A percentile compares a stretch with the other conserved stretches of the same genome.
Evolutionary conservation across 2,113 vertebrate species (phyloP).

Genomic region (Sorex fumeus): DNA sequence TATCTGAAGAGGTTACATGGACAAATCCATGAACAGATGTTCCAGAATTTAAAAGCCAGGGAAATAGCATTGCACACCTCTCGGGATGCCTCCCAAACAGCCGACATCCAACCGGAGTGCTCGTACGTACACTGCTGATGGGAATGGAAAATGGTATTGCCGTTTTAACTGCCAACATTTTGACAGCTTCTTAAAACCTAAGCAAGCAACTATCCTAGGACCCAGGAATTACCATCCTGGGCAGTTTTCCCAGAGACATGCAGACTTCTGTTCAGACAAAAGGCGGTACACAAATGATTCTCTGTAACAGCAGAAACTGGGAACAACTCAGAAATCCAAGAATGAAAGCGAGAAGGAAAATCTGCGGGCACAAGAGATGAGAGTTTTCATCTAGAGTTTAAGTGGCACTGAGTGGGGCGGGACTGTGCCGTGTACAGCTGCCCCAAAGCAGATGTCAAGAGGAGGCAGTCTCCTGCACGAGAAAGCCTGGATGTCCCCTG

Average conservation of each 20-base stretch:
- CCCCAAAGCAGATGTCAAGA: background rate
- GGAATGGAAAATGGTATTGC: background rate
- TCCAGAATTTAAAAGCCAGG: background rate
- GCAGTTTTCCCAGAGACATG: background rate
- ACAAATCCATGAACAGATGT: background rate
- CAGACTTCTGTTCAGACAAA: background rate
- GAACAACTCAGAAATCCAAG: background rate
- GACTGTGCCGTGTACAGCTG: background rate
- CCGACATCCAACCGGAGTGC: background rate
- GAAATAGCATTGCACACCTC: background rate
- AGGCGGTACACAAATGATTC: background rate
- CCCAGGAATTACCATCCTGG: background rate
- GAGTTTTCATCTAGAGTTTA: background rate
- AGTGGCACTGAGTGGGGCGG: background rate
- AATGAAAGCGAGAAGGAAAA: constrained; percentile 3
- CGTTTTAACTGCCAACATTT: background rate
- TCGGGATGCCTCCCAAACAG: background rate
- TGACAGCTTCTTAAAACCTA: background rate
- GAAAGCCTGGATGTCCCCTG: too few species aligned
- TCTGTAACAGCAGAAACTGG: background rate
- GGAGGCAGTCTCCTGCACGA: too few species aligned
- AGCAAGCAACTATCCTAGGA: background rate
- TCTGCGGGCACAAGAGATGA: background rate
- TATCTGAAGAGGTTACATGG: background rate
- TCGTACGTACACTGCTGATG: background rate